Evolutionary conservation across 1,140 invertebrate species (phyloP), one percentile per base, ranked within the genome.

Genomic region (Drosophila ironensis): DNA sequence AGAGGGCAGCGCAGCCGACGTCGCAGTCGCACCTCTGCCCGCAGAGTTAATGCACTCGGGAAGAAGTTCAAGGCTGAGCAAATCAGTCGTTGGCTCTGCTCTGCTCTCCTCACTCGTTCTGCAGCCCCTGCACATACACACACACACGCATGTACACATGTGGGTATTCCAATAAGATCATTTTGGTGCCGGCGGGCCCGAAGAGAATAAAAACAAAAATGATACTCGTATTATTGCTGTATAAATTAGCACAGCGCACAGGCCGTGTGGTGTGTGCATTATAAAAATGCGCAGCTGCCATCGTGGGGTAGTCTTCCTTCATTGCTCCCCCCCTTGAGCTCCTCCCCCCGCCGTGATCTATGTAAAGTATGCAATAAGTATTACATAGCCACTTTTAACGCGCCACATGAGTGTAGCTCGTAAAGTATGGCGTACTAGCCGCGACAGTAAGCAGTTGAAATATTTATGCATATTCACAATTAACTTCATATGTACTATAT

Each of bases 51-150:
- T 88, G 84, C 84, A 88, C 84, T 88, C 84, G 57, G 44, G 64
- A 63, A 88, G 84, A 88, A 88, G 84, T 88, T 88, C 84, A 88
- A 88, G 84, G 84, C 84, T 88, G 86, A 86, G 78, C 84, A 80
- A 88, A 88, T 88, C 84, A 80, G 84, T 86, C 84, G 84, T 69
- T 84, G 54, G 74, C 56, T 72, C 77, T 69, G 54, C 56, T 59
- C 57, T 50, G 67, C 52, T 75, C 67, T 33, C 54, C 41, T 63
- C 41, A 22, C 22, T 63, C 56, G 30, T 41, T 6, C 75, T 74
- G 78, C 61, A 72, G 78, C 81, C 71, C 78, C 56, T 53, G 54
- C 38, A 44, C 19, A 33, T 20, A 2, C 3, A 56, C 25, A 19
- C 4, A 5, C 24, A 37, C 41, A 14, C 35, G 59, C 24, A 30